Evolutionary conservation across 64 coral and sea anemone genomes (phyloP).

Genomic region (Actinia tenebrosa): DNA sequence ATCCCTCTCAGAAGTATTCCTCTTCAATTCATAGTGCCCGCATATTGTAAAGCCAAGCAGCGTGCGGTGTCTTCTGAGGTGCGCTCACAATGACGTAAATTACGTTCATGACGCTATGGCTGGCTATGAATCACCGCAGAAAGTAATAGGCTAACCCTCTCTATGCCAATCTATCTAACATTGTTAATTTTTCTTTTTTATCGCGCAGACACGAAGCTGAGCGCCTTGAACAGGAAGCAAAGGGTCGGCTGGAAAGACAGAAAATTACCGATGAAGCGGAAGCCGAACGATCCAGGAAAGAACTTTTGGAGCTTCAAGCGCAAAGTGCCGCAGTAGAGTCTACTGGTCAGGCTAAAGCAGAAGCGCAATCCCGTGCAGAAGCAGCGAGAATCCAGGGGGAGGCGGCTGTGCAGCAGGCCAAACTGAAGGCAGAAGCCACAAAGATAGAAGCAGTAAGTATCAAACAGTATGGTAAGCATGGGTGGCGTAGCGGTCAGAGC

Average conservation of each 20-base stretch:
- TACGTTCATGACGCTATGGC: too few species aligned
- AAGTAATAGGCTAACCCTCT: background rate
- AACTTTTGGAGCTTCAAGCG: constrained; percentile 86
- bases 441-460: constrained; percentile 96
- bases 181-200: background rate
- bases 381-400: constrained; percentile 94
- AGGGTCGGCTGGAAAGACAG: constrained; percentile 89
- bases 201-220: constrained; percentile 87
- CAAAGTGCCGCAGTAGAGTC: constrained; percentile 95
- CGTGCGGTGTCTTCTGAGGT: too few species aligned
- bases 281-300: constrained; percentile 77
- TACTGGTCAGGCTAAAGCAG: constrained; percentile 95
- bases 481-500: too few species aligned
- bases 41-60: too few species aligned
- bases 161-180: background rate
- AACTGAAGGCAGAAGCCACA: constrained; percentile 88
- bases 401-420: constrained; percentile 92
- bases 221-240: constrained; percentile 92
- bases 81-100: too few species aligned
- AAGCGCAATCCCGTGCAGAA: constrained; percentile 94
- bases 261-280: constrained; percentile 97
- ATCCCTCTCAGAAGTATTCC: too few species aligned
- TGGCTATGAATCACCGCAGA: too few species aligned
- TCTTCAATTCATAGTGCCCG: too few species aligned
- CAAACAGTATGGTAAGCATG: background rate